phyloP scores from a whole-genome alignment of 2,113 vertebrate species.

The Thermophis baileyi region DNA sequence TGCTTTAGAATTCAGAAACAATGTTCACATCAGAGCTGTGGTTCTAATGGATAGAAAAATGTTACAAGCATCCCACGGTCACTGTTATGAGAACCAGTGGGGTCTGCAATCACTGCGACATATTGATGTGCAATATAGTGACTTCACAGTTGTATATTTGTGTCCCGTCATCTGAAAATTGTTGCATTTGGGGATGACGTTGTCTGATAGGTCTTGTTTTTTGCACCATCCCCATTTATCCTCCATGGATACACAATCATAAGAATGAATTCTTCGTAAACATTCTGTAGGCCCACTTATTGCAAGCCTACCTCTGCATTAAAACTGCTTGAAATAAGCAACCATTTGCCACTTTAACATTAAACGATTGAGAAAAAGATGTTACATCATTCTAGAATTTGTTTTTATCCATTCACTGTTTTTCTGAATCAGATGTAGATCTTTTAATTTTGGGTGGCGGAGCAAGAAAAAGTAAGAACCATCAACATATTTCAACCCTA shows the following conservation, averaged over 20 bases:
- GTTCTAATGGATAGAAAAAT: neutral
- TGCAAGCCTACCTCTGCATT: neutral
- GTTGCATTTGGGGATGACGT: neutral
- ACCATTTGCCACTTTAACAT: neutral
- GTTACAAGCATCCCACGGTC: neutral
- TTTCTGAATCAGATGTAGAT: neutral
- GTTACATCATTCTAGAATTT: neutral
- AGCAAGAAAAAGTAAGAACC: neutral
- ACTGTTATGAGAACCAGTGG: neutral
- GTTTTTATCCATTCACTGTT: neutral
- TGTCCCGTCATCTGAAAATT: neutral
- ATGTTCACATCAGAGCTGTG: neutral
- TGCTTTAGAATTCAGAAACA: neutral
- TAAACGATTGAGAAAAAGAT: neutral
- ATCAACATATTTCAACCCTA: neutral
- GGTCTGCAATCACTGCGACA: neutral
- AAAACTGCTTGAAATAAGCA: neutral
- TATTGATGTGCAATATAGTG: neutral
- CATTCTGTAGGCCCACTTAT: neutral
- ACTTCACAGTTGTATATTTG: neutral
- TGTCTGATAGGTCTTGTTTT: neutral
- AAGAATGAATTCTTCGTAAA: neutral
- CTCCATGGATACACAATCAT: neutral
- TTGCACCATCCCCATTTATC: neutral
- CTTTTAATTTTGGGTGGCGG: neutral